Base-by-base conservation (phyloP, 2,113 vertebrate species). In the Spilogale gracilis region DNA sequence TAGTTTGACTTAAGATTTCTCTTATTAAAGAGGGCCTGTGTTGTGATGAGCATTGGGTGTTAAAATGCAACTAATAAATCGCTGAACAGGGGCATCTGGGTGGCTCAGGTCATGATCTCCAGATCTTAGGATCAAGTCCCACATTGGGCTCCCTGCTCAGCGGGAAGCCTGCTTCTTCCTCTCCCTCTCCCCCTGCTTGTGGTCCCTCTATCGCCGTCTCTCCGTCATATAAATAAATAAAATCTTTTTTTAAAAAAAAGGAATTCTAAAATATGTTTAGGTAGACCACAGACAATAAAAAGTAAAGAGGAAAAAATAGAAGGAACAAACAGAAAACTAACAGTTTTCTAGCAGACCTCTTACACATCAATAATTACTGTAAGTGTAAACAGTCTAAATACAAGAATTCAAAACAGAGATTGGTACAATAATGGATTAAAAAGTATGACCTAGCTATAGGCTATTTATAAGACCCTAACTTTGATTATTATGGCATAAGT, bases 201-300 rank as follows among this genome's bases (percentile, higher is more conserved):
- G 60, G 23, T 61, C 23, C 60, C 21, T 61, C 25, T 61, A 9
- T 61, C 3, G 3, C 23, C 25, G 23, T 61, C 23, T 61, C 60
- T 61, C 3, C 11, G 60, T 61, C 60, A 61, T 25, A 61, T 25
- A 61, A 61, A 61, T 61, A 61, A 61, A 25, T 61, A 25, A 61
- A 61, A 61, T 61, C 16, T 38, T 56, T 56, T 18, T 5, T 73
- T 80, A 90, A 90, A 58, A 91, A 86, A 94, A 90, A 12, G 11
- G 30, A 94, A 87, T 91, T 58, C 30, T 74, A 87, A 85, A 80
- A 30, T 65, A 38, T 56, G 54, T 45, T 79, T n/a, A 56, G 69
- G 27, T 63, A 85, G 80, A 71, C 52, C 54, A 90, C 9, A 80
- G 25, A 56, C 65, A 82, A 38, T 58, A 92, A 96, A 91, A 91